Evolutionary conservation across 2,113 vertebrate species (phyloP).

Genomic region (Sinosuthora webbiana): DNA sequence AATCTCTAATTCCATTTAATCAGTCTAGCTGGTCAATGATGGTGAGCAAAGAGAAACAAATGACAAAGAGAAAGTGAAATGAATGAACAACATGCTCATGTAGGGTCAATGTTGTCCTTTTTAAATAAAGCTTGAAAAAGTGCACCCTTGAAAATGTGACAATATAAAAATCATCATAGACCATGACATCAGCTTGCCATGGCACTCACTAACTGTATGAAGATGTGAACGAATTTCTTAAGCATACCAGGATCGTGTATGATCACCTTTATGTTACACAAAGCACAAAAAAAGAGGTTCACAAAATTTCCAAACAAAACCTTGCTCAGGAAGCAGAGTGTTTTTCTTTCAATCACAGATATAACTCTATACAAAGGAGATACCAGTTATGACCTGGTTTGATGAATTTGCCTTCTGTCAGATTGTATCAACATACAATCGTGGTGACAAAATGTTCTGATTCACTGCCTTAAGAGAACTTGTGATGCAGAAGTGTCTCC

Average conservation of each 20-base stretch:
- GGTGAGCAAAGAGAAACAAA: not conserved
- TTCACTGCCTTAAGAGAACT: not conserved
- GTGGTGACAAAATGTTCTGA: not conserved
- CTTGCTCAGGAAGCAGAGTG: not conserved
- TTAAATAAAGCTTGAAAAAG: not conserved
- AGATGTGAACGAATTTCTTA: not conserved
- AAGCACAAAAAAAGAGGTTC: not conserved
- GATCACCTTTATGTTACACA: not conserved
- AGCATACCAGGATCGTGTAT: not conserved
- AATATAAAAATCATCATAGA: not conserved
- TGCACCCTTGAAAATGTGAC: not conserved
- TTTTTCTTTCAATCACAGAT: not conserved
- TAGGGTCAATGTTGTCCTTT: not conserved
- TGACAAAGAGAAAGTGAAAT: constrained; percentile 50
- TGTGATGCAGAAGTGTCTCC: not conserved
- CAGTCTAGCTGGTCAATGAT: constrained; percentile 56
- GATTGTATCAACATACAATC: not conserved
- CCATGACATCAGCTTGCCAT: not conserved
- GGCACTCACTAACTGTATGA: not conserved
- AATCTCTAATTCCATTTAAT: constrained; percentile 71
- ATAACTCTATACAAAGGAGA: not conserved
- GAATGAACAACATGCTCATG: not conserved
- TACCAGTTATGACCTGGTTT: not conserved
- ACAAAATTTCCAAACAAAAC: not conserved
- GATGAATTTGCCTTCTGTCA: not conserved